phyloP scores from a whole-genome alignment of 2,888 invertebrate species.

The Lithophane ornitopus region DNA sequence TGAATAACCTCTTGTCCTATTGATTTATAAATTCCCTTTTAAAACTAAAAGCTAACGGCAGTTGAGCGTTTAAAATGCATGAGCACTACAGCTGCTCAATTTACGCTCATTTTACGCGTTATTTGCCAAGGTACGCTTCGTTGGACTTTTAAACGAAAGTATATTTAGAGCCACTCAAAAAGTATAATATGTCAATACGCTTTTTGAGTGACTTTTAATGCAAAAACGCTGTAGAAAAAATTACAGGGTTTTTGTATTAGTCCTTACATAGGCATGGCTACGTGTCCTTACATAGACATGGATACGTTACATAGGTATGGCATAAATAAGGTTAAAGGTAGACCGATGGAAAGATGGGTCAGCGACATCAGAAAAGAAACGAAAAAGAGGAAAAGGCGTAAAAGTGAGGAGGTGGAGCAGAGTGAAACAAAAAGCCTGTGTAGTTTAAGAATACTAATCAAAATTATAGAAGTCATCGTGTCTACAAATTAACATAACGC shows the following conservation, averaged over 20 bases:
- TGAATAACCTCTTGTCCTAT: slow-evolving; percentile 19
- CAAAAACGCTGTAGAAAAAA: neutral
- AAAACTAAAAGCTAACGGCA: slow-evolving; percentile 33
- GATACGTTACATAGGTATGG: neutral
- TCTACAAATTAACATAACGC: neutral
- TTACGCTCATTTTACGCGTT: slow-evolving; percentile 40
- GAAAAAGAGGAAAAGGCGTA: neutral
- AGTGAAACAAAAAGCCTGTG: neutral
- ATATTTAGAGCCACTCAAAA: slow-evolving; percentile 1
- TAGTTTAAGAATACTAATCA: neutral
- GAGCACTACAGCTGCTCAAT: slow-evolving; percentile 29
- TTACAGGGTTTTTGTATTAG: neutral
- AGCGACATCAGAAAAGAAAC: neutral
- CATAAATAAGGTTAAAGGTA: neutral
- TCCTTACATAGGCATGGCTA: no score
- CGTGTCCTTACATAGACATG: no score
- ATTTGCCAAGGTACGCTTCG: slow-evolving; percentile 31
- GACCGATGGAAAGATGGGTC: neutral
- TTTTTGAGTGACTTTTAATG: slow-evolving; percentile 11
- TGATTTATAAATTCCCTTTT: slow-evolving; percentile 45
- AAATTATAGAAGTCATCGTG: neutral
- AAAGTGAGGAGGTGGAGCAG: neutral
- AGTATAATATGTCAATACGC: neutral
- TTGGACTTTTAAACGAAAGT: slow-evolving; percentile 13
- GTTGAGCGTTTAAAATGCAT: slow-evolving; percentile 55